Percentiles rank a stretch among this genome's conserved stretches.
Evolutionary conservation across 2,888 invertebrate species (phyloP).

Genomic region (Eupithecia tripunctaria): DNA sequence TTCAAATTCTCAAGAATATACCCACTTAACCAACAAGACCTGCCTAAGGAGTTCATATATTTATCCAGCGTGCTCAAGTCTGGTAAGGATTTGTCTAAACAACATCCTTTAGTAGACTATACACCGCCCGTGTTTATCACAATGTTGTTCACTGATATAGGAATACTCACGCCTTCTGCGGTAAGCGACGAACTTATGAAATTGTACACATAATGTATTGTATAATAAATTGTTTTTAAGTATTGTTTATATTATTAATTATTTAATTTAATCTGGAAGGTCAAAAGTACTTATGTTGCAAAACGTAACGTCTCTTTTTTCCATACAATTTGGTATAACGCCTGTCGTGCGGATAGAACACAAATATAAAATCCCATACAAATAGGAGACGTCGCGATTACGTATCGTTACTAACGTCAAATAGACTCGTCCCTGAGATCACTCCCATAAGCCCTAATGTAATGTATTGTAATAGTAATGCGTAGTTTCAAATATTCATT

Average conservation of each 20-base stretch:
- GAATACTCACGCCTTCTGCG: conserved; percentile 97
- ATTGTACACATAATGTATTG: conserved; percentile 90
- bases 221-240: conserved; percentile 25
- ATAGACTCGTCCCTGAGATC: not conserved
- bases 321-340: too few species aligned
- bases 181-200: conserved; percentile 99
- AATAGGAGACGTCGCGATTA: too few species aligned
- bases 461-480: too few species aligned
- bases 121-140: conserved; percentile 97
- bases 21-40: conserved; percentile 95
- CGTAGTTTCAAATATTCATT: too few species aligned
- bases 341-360: too few species aligned
- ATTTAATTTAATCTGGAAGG: not conserved
- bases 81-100: conserved; percentile 77
- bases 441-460: not conserved
- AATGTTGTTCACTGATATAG: conserved; percentile 97
- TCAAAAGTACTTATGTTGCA: not conserved
- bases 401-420: too few species aligned
- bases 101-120: conserved; percentile 97
- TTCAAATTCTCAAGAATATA: conserved; percentile 98
- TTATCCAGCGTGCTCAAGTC: conserved; percentile 80
- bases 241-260: conserved; percentile 11
- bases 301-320: too few species aligned
- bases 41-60: conserved; percentile 94
- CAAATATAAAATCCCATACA: too few species aligned